These are phyloP conservation scores for Rhabdomys pumilio DNA, from an alignment of 2,797 vertebrate genomes.

Conservation along the genomic window DNA sequence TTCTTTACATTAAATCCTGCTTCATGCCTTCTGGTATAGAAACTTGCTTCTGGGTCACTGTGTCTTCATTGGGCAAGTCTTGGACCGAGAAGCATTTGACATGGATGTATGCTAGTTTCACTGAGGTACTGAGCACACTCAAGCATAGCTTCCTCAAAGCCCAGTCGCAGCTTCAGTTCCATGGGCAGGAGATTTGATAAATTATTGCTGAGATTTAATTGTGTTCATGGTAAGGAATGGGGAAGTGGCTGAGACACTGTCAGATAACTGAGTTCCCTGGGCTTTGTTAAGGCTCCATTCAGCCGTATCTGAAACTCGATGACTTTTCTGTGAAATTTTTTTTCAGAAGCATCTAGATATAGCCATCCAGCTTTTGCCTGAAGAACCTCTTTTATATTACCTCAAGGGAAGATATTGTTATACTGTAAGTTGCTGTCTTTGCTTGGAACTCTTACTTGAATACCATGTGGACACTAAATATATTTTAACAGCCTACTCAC, in stretches of 20 bases:
- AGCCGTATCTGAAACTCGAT: neutral
- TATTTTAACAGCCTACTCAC: slow-evolving; percentile 25
- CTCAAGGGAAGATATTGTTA: slow-evolving; percentile 99
- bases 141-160: neutral
- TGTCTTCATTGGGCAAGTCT: neutral
- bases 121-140: neutral
- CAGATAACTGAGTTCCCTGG: neutral
- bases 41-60: neutral
- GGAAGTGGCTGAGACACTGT: neutral
- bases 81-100: neutral
- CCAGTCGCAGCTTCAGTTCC: neutral
- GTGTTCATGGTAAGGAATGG: neutral
- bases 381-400: slow-evolving; percentile 97
- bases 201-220: slow-evolving; percentile 12
- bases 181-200: neutral
- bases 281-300: neutral
- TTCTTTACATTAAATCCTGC: neutral
- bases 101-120: slow-evolving; percentile 10
- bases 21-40: neutral
- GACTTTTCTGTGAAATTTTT: slow-evolving; percentile 78
- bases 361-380: slow-evolving; percentile 96
- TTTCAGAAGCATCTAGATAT: slow-evolving; percentile 97
- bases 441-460: slow-evolving; percentile 54
- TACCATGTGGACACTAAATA: neutral
- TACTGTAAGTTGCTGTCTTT: slow-evolving; percentile 91